These are phyloP conservation scores for Syrista parreyssii DNA, from an alignment of 2,888 invertebrate species.

Conservation along the genomic window DNA sequence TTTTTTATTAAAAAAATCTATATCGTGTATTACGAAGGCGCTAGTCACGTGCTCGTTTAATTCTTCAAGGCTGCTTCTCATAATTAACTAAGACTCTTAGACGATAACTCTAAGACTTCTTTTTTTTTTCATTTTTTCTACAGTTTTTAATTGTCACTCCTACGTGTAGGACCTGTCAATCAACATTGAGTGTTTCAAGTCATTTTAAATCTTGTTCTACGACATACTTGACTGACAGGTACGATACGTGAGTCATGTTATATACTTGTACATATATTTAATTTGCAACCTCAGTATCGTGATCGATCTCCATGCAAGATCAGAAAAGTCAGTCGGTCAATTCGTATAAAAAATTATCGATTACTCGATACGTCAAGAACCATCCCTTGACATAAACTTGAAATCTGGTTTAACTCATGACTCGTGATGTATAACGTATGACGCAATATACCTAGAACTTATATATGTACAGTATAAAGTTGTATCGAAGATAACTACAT, in stretches of 20 bases:
- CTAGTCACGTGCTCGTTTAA: too few relatives aligned
- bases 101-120: too few relatives aligned
- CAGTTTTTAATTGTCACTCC: too few relatives aligned
- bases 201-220: too few relatives aligned
- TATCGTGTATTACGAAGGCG: background rate
- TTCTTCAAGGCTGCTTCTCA: too few relatives aligned
- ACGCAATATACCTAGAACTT: background rate
- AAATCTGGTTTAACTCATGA: too few relatives aligned
- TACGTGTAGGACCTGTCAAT: too few relatives aligned
- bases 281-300: background rate
- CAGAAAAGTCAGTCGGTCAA: background rate
- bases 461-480: background rate
- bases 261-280: background rate
- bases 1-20: background rate
- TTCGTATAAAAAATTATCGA: background rate
- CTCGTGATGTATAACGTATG: background rate
- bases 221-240: too few relatives aligned
- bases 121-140: too few relatives aligned
- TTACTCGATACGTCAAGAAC: background rate
- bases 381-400: background rate
- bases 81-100: too few relatives aligned
- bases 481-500: background rate
- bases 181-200: too few relatives aligned
- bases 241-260: background rate
- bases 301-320: background rate